Conservation (phyloP, 2,113 vertebrate genomes). For the Cottus gobio region DNA sequence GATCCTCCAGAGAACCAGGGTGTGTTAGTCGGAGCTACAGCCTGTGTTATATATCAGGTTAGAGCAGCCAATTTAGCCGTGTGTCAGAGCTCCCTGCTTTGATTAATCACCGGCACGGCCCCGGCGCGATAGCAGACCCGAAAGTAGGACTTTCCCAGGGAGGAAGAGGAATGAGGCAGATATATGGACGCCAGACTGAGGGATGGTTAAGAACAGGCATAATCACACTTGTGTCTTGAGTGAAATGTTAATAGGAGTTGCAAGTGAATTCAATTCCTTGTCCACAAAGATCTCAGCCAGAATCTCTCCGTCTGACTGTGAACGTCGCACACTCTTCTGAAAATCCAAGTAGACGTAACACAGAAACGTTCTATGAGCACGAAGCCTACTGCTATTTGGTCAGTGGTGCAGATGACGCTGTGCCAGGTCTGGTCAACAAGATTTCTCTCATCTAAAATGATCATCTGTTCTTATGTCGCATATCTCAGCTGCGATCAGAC, state of each 20-base stretch:
- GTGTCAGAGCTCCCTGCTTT: slow-evolving; percentile 72
- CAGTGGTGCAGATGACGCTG: no score
- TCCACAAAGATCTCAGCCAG: slow-evolving; percentile 20
- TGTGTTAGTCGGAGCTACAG: slow-evolving; percentile 63
- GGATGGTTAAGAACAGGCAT: slow-evolving; percentile 66
- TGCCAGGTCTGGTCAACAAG: neutral
- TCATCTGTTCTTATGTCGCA: neutral
- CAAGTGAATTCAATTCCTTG: slow-evolving; percentile 58
- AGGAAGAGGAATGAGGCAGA: slow-evolving; percentile 74
- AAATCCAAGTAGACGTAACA: neutral
- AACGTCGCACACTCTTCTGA: slow-evolving; percentile 9
- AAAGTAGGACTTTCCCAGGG: slow-evolving; percentile 67
- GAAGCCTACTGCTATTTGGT: neutral
- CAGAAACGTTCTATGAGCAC: neutral
- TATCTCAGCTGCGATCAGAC: no score
- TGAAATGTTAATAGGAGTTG: slow-evolving; percentile 73
- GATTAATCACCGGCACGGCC: slow-evolving; percentile 79
- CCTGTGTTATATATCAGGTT: slow-evolving; percentile 81
- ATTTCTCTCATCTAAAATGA: neutral
- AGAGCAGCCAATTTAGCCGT: slow-evolving; percentile 79
- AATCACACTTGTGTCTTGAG: slow-evolving; percentile 74
- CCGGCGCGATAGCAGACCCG: slow-evolving; percentile 59
- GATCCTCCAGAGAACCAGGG: slow-evolving; percentile 65
- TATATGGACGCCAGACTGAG: slow-evolving; percentile 71
- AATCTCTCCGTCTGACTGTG: slow-evolving; percentile 33